Evolutionary conservation across 2,113 vertebrate species (phyloP), one percentile per base, ranked within the genome.

Genomic region (Pelvicachromis taeniatus): DNA sequence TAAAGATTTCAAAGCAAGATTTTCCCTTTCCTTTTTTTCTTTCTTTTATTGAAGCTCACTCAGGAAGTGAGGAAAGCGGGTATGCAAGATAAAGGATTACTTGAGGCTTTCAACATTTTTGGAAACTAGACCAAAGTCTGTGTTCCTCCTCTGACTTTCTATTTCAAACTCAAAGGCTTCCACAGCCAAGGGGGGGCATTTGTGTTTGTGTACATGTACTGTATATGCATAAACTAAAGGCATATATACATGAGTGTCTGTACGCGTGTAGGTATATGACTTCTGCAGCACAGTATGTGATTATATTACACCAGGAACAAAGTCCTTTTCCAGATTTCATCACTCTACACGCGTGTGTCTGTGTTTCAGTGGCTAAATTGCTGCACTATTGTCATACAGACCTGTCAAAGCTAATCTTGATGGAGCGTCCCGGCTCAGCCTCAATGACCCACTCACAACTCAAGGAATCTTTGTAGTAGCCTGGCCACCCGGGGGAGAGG

Each of bases 341-440:
- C 12, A 21, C 19, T 45, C 7, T 78, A 29, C 42, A 12, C 45
- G 7, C 42, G 31, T 77, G 38, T 56, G 26, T 80, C 9, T 92
- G 78, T 83, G 42, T 77, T 40, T 88, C 65, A 58, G 89, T 3
- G 59, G 81, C 26, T 86, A 82, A 87, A 77, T 83, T 89, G 82
- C 65, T 87, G 45, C 52, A 86, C 75, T 13, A 52, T 61, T 89
- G 83, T 81, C 84, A 80, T 68, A 94, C 95, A 63, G 80, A 99
- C 98, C 98, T 99, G 98, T 99, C 98, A 94, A 99, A 99, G 92
- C 97, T 98, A 96, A 99, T 98, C 96, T 99, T 99, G 97, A 99
- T 97, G 92, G 98, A 99, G 94, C 97, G 97, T 96, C 98, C 98
- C 19, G 89, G 95, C 96, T 99, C 97, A 58, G 98, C 98, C 97